These are phyloP conservation scores for Phallusia fumigata DNA, from an alignment of 23 tunicate species.

Conservation along the genomic window DNA sequence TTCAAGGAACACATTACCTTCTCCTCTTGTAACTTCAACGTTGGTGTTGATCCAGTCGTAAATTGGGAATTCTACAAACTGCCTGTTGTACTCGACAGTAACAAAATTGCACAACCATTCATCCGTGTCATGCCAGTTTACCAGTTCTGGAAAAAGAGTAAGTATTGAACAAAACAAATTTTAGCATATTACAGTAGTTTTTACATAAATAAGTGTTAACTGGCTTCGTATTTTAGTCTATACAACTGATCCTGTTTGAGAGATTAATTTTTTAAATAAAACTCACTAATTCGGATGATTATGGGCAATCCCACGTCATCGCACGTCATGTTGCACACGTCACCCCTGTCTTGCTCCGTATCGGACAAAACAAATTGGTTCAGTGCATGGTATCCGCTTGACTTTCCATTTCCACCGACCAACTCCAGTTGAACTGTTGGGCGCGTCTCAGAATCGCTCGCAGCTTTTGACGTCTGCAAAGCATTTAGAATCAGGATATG, in stretches of 20 bases:
- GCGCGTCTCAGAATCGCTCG: neutral
- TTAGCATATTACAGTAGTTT: too few relatives aligned
- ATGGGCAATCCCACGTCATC: neutral
- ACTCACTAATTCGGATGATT: neutral
- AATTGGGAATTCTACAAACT: neutral
- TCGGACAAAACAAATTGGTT: neutral
- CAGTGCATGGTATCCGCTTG: neutral
- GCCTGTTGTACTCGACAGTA: neutral
- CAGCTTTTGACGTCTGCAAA: neutral
- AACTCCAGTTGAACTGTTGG: neutral
- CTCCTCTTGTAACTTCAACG: neutral
- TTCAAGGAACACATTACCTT: neutral
- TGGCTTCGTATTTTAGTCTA: neutral
- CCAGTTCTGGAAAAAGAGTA: neutral
- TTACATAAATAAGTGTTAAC: neutral
- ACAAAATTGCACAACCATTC: neutral
- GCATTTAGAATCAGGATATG: too few relatives aligned
- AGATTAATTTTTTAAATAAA: too few relatives aligned
- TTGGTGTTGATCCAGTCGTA: neutral
- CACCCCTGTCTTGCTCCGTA: neutral
- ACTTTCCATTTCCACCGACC: neutral
- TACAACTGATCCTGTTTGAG: too few relatives aligned
- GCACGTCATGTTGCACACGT: neutral
- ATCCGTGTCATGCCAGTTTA: neutral
- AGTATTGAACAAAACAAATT: neutral